Conservation (phyloP, 2,797 vertebrate species). For the Phylloscopus collybita region DNA sequence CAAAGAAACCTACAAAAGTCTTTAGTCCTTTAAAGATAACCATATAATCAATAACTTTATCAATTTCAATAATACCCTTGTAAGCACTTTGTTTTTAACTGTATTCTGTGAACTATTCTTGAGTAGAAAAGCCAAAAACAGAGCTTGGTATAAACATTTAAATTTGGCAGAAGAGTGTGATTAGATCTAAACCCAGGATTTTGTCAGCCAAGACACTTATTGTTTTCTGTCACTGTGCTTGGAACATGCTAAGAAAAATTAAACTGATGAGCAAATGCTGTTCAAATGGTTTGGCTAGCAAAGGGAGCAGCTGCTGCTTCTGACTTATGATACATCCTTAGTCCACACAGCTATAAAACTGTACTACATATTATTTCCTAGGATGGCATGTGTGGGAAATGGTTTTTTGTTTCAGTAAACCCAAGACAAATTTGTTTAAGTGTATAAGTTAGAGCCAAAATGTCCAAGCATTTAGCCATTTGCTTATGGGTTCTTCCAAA, state of each 20-base stretch:
- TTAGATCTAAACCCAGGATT: not conserved
- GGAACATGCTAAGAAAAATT: constrained; percentile 30
- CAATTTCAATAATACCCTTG: not conserved
- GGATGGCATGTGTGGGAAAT: not conserved
- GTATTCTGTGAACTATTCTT: not conserved
- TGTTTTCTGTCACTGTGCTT: constrained; percentile 37
- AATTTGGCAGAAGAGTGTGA: not conserved
- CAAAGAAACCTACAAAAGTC: not conserved
- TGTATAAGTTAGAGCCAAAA: not conserved
- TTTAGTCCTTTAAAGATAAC: not conserved
- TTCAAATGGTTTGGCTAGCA: constrained; percentile 38
- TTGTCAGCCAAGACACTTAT: constrained; percentile 27
- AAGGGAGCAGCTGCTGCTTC: constrained; percentile 34
- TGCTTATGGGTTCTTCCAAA: not conserved
- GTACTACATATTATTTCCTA: not conserved
- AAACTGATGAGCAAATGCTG: not conserved
- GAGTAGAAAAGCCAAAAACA: not conserved
- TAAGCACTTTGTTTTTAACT: not conserved
- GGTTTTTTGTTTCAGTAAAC: not conserved
- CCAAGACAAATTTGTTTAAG: not conserved
- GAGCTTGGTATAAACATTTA: not conserved
- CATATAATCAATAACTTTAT: not conserved
- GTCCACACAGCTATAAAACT: not conserved
- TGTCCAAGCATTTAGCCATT: not conserved
- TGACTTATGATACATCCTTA: not conserved